A percentile compares a stretch with the other conserved stretches of the same genome.
These are phyloP conservation scores for Osmerus mordax DNA, from an alignment of 2,113 vertebrate genomes.

Conservation along the genomic window DNA sequence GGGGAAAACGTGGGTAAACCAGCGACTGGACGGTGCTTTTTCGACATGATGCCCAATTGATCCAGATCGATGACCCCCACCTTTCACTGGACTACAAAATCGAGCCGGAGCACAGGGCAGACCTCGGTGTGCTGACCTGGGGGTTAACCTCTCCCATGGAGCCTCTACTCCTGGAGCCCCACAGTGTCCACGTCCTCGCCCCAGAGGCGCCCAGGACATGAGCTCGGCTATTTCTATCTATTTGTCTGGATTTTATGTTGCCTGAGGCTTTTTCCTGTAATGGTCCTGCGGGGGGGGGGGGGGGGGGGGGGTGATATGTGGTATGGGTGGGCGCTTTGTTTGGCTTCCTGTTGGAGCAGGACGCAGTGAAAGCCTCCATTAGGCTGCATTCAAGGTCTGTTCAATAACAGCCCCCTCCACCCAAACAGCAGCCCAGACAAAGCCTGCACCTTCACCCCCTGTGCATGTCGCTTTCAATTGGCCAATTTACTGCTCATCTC, in stretches of 20 bases:
- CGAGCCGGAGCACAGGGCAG: neutral
- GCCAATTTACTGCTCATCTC: slow-evolving; percentile 60
- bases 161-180: slow-evolving; percentile 10
- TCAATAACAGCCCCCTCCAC: slow-evolving; percentile 34
- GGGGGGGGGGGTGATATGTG: neutral
- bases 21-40: no score
- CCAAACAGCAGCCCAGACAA: slow-evolving; percentile 33
- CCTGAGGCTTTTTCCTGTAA: slow-evolving; percentile 15
- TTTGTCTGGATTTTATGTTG: slow-evolving; percentile 35
- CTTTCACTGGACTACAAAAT: no score
- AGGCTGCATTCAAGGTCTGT: slow-evolving; percentile 41
- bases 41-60: no score
- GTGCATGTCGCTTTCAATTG: slow-evolving; percentile 52
- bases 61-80: no score
- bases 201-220: slow-evolving; percentile 4
- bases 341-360: slow-evolving; percentile 36
- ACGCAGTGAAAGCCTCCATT: slow-evolving; percentile 49
- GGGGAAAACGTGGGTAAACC: slow-evolving; percentile 26
- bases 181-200: slow-evolving; percentile 32
- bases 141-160: slow-evolving; percentile 5
- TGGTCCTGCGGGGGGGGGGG: slow-evolving; percentile 15
- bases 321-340: slow-evolving; percentile 20
- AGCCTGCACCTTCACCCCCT: slow-evolving; percentile 25
- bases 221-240: slow-evolving; percentile 33
- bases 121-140: neutral